phyloP scores from a whole-genome alignment of 2,888 invertebrate species.

The Phymatocera aterrima region DNA sequence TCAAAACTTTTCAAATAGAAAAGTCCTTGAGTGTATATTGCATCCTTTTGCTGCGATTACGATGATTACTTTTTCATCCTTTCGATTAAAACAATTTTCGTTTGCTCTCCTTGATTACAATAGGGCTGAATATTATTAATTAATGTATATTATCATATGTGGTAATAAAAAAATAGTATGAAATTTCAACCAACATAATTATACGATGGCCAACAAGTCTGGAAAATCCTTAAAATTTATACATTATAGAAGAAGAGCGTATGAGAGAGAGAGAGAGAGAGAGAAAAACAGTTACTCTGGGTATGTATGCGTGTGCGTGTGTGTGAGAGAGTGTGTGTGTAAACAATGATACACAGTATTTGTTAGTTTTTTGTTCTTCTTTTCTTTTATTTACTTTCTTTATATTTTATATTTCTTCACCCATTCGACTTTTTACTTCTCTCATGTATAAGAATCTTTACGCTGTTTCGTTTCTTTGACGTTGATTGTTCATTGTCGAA shows the following conservation, averaged over 20 bases:
- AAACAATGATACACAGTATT: neutral
- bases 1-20: constrained; percentile 6
- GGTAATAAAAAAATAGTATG: too few relatives aligned
- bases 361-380: neutral
- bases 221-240: too few relatives aligned
- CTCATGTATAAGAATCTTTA: neutral
- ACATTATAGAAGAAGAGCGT: too few relatives aligned
- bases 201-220: too few relatives aligned
- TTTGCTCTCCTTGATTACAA: too few relatives aligned
- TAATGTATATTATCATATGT: too few relatives aligned
- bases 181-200: too few relatives aligned
- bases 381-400: neutral
- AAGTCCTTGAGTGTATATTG: neutral
- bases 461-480: neutral
- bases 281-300: too few relatives aligned
- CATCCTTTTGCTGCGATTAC: neutral
- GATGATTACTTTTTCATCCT: too few relatives aligned
- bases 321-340: neutral
- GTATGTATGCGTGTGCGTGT: neutral
- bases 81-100: too few relatives aligned
- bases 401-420: neutral
- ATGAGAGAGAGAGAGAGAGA: too few relatives aligned
- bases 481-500: constrained; percentile 3
- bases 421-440: neutral
- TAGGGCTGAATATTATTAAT: too few relatives aligned